These are phyloP conservation scores for Rhamnusium bicolor DNA, from an alignment of 2,888 invertebrate genomes.

Conservation along the genomic window DNA sequence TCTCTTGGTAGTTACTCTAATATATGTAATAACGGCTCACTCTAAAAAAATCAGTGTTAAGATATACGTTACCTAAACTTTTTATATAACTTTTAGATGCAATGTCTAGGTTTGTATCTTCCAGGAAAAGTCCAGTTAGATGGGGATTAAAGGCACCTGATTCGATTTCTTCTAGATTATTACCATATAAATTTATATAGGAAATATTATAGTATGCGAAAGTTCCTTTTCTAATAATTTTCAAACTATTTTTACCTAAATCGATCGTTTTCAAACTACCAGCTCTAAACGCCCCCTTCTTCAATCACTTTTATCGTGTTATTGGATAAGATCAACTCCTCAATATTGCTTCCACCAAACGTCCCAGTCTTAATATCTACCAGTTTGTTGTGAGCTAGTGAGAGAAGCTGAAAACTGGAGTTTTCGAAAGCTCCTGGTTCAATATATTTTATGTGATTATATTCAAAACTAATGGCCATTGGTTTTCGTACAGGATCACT, in stretches of 20 bases:
- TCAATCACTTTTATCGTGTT: neutral
- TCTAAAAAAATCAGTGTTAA: neutral
- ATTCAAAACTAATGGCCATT: neutral
- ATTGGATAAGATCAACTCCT: neutral
- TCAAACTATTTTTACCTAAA: neutral
- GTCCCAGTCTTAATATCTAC: neutral
- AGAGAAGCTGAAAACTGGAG: neutral
- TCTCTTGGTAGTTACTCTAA: too few relatives aligned
- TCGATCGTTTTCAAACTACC: neutral
- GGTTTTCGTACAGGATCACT: neutral
- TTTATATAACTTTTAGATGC: neutral
- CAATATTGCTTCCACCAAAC: neutral
- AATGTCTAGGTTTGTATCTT: neutral
- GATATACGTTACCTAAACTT: neutral
- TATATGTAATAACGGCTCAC: neutral
- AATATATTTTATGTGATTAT: constrained; percentile 10
- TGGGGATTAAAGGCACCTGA: neutral
- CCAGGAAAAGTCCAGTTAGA: neutral
- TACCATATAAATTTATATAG: neutral
- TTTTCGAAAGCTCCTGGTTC: neutral
- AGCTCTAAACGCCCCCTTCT: neutral
- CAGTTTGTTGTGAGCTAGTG: constrained; percentile 5
- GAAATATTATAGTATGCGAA: neutral
- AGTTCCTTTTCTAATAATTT: neutral
- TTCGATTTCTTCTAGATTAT: neutral